Conservation (phyloP, 2,888 invertebrate species). For the Ophion slaviceki region DNA sequence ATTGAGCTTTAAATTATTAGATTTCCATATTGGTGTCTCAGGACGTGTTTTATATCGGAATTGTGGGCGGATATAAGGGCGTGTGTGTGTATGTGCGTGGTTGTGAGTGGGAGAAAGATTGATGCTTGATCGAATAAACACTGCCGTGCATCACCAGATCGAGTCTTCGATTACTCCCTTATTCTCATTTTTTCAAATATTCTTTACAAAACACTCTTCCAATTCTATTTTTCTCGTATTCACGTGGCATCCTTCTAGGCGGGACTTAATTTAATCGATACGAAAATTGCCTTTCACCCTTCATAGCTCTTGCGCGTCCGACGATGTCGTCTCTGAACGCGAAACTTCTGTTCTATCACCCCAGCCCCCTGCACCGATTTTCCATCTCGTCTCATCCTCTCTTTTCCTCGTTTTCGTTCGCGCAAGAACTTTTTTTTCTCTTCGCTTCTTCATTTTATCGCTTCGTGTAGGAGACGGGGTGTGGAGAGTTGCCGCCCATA, state of each 20-base stretch:
- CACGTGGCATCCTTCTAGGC: conserved; percentile 45
- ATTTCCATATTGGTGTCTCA: conserved; percentile 63
- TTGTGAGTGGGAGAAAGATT: conserved; percentile 20
- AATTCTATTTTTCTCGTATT: conserved; percentile 52
- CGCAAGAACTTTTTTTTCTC: not conserved
- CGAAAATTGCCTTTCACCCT: conserved; percentile 68
- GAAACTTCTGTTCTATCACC: conserved; percentile 37
- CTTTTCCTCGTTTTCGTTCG: not conserved
- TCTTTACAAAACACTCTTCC: conserved; percentile 10
- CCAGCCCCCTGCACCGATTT: not conserved
- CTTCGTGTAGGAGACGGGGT: not conserved
- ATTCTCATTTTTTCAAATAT: not conserved
- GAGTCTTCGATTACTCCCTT: conserved; percentile 41
- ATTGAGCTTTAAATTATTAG: conserved; percentile 61
- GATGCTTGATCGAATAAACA: conserved; percentile 62
- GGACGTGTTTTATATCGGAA: conserved; percentile 52
- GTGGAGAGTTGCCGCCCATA: conserved; percentile 16
- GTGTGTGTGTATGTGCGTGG: conserved; percentile 1
- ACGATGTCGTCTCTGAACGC: conserved; percentile 38
- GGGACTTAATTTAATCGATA: conserved; percentile 66
- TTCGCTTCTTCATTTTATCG: conserved; percentile 5
- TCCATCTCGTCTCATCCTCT: not conserved
- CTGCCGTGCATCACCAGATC: conserved; percentile 57
- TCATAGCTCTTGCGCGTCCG: conserved; percentile 43
- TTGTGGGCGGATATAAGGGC: conserved; percentile 11